A percentile compares a stretch with the other conserved stretches of the same genome.
Conservation (phyloP, 2,888 invertebrate species). For the Meganola albula region DNA sequence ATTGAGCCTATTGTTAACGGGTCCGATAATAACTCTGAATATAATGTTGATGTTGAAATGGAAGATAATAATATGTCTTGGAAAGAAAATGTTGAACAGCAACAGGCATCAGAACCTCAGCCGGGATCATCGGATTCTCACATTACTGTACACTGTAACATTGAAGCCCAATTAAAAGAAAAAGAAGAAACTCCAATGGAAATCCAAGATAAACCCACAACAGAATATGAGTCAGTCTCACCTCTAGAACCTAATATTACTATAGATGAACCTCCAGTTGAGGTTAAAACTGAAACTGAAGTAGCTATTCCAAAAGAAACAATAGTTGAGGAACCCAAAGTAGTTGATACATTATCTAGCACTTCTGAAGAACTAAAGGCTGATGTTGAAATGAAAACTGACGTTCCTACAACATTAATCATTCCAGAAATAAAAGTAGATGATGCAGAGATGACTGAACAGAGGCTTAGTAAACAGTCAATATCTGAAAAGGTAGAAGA, state of each 20-base stretch:
- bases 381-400: slow-evolving; percentile 49
- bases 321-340: slow-evolving; percentile 29
- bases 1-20: slow-evolving; percentile 79
- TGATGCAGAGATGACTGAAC: slow-evolving; percentile 65
- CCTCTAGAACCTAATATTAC: slow-evolving; percentile 49
- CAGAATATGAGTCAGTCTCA: slow-evolving; percentile 53
- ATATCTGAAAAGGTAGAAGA: slow-evolving; percentile 30
- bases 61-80: slow-evolving; percentile 73
- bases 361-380: slow-evolving; percentile 34
- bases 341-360: slow-evolving; percentile 16
- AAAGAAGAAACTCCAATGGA: slow-evolving; percentile 62
- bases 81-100: slow-evolving; percentile 58
- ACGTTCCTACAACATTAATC: slow-evolving; percentile 34
- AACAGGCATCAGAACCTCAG: slow-evolving; percentile 51
- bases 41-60: slow-evolving; percentile 76
- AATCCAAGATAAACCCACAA: slow-evolving; percentile 43
- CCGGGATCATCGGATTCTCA: slow-evolving; percentile 63
- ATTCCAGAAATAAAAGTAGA: slow-evolving; percentile 68
- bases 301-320: slow-evolving; percentile 25
- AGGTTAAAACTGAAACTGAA: slow-evolving; percentile 29
- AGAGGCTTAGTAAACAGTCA: slow-evolving; percentile 48
- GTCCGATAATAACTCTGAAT: slow-evolving; percentile 74
- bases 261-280: slow-evolving; percentile 35
- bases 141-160: slow-evolving; percentile 60
- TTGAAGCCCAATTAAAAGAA: slow-evolving; percentile 62